Base-by-base conservation (phyloP, 1,140 invertebrate genomes). In the Acyrthosiphon pisum region DNA sequence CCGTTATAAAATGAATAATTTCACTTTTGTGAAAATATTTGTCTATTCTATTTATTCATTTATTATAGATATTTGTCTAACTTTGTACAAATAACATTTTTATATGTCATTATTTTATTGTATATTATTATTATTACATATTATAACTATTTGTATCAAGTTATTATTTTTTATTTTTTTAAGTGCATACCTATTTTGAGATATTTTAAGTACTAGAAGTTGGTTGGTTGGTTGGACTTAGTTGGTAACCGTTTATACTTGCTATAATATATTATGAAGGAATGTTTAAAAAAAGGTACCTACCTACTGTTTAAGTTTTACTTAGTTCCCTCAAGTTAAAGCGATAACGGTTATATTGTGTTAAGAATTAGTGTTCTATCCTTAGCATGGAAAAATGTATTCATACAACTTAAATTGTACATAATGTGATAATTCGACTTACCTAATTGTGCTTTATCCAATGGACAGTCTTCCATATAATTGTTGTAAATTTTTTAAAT, bases 371-470 rank as follows among this genome's bases (percentile, higher is more conserved):
- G 30, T 76, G 60, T n/a, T 60, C 56, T 22, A 3, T 30, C 3
- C 56, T 30, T 60, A 30, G 11, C 14, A 30, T 30, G 30, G 30
- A 60, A 60, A 30, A 60, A 60, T 26, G 30, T 60, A 60, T 60
- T 60, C 14, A 30, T 60, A 60, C 26, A 60, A 60, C 26, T 60
- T 23, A n/a, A n/a, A 76, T 76, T n/a, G 23, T 48, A 48, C 30
- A 2, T n/a, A n/a, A 18, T 23, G 46, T n/a, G 22, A 30, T 53
- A 68, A 18, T 41, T 44, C 35, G 48, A 76, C 81, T 93, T 94
- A 94, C 94, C 94, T 30, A 94, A 81, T 93, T 94, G 50, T 81
- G 94, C 94, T 93, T 94, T 94, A 86, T 94, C 94, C 46, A 94
- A 87, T 35, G 94, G 94, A 89, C 94, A 94, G n/a, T 94, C 44